A percentile compares a stretch with the other conserved stretches of the same genome.
These are phyloP conservation scores for Dolomedes plantarius DNA, from an alignment of 2,888 invertebrate species.

Conservation along the genomic window DNA sequence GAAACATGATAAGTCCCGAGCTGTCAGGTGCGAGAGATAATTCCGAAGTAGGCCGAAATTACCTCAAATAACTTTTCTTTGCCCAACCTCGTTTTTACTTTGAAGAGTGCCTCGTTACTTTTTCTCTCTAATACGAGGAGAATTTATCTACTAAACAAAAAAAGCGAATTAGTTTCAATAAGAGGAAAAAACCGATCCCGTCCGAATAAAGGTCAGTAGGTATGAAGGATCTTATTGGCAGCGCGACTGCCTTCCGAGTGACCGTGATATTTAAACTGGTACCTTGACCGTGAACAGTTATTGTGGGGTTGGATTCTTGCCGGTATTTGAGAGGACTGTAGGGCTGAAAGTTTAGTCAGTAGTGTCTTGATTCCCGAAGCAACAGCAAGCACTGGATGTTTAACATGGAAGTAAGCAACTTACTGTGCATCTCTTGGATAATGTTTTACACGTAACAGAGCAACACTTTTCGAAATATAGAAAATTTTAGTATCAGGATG, in stretches of 20 bases:
- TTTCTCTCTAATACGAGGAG: not conserved
- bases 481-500: no score
- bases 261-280: constrained; percentile 46
- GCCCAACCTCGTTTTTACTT: no score
- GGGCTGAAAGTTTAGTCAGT: not conserved
- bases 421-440: no score
- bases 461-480: no score
- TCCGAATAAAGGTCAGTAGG: constrained; percentile 64
- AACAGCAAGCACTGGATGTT: not conserved
- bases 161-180: not conserved
- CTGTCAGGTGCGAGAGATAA: no score
- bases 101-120: not conserved
- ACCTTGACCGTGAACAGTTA: constrained; percentile 57
- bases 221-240: constrained; percentile 41
- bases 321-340: not conserved
- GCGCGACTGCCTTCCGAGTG: not conserved
- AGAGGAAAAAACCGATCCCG: constrained; percentile 18
- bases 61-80: no score
- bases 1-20: no score
- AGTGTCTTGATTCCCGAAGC: not conserved
- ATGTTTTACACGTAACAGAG: no score
- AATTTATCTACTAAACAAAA: constrained; percentile 3
- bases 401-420: constrained; percentile 47
- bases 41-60: no score
- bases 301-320: constrained; percentile 33